These are phyloP conservation scores for Zonotrichia leucophrys DNA, from an alignment of 2,113 vertebrate species.

Conservation along the genomic window DNA sequence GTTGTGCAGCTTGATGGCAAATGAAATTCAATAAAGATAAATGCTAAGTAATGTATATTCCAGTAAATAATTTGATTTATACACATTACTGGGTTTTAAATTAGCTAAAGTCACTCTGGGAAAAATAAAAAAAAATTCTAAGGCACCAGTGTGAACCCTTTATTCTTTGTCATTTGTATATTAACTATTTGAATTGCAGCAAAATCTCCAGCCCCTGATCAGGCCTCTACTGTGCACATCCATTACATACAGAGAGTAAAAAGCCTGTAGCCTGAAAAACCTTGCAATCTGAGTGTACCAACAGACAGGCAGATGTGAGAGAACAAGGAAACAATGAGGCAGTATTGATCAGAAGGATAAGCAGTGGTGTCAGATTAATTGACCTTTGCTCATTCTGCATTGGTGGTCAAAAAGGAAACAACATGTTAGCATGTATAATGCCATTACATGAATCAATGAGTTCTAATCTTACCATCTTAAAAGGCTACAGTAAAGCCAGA, in stretches of 20 bases:
- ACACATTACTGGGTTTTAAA: neutral
- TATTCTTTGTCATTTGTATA: neutral
- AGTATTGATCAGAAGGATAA: constrained; percentile 45
- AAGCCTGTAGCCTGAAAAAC: neutral
- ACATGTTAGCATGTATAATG: constrained; percentile 45
- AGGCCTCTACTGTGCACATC: neutral
- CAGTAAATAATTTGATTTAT: constrained; percentile 41
- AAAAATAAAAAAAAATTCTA: neutral
- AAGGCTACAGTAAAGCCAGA: neutral
- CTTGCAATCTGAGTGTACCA: neutral
- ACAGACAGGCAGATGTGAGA: neutral
- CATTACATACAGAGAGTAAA: neutral
- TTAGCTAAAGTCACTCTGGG: neutral
- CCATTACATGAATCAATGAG: constrained; percentile 45
- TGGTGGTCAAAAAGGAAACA: constrained; percentile 57
- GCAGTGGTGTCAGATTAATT: constrained; percentile 53
- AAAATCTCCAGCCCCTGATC: neutral
- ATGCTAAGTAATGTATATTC: constrained; percentile 4
- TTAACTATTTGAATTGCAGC: neutral
- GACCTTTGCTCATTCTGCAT: constrained; percentile 44
- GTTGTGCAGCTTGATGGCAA: neutral
- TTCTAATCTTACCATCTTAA: constrained; percentile 39
- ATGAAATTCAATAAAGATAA: constrained; percentile 32
- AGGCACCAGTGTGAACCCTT: neutral
- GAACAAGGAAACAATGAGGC: constrained; percentile 36